Percentiles rank a stretch among this genome's conserved stretches.
Evolutionary conservation across 2,888 invertebrate species (phyloP).

Genomic region (Lacanobia oleracea): DNA sequence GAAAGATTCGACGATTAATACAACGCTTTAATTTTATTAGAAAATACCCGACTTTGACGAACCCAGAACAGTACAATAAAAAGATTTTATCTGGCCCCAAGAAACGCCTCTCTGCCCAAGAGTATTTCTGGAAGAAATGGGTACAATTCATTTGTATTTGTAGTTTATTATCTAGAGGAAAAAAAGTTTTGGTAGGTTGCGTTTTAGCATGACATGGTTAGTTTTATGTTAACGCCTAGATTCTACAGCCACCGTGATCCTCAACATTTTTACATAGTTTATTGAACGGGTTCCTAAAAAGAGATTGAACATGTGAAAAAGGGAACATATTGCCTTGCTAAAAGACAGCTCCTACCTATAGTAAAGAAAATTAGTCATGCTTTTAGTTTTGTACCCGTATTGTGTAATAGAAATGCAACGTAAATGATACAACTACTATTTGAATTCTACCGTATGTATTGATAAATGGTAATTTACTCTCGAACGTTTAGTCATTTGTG

Average conservation of each 20-base stretch:
- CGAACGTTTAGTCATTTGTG: conserved; percentile 26
- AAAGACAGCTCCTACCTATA: neutral
- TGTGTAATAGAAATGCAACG: conserved; percentile 16
- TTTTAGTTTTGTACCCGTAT: neutral
- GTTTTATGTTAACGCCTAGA: neutral
- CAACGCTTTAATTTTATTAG: conserved; percentile 67
- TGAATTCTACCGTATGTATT: conserved; percentile 1
- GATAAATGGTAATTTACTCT: conserved; percentile 31
- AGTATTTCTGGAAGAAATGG: conserved; percentile 88
- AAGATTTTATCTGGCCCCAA: conserved; percentile 78
- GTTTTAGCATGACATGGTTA: neutral
- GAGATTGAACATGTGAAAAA: neutral
- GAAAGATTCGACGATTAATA: conserved; percentile 16
- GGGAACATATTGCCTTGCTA: neutral
- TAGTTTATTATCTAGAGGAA: neutral
- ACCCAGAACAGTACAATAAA: conserved; percentile 79
- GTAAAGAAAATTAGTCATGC: conserved; percentile 14
- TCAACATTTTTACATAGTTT: neutral
- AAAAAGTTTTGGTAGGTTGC: neutral
- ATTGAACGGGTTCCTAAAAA: neutral
- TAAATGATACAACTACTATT: conserved; percentile 5
- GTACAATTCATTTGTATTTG: conserved; percentile 69
- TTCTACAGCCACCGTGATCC: neutral
- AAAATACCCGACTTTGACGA: conserved; percentile 79
- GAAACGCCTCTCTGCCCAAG: conserved; percentile 83